A percentile compares a stretch with the other conserved stretches of the same genome.
Conservation (phyloP, 2,113 vertebrate genomes). For the Spea multiplicata region DNA sequence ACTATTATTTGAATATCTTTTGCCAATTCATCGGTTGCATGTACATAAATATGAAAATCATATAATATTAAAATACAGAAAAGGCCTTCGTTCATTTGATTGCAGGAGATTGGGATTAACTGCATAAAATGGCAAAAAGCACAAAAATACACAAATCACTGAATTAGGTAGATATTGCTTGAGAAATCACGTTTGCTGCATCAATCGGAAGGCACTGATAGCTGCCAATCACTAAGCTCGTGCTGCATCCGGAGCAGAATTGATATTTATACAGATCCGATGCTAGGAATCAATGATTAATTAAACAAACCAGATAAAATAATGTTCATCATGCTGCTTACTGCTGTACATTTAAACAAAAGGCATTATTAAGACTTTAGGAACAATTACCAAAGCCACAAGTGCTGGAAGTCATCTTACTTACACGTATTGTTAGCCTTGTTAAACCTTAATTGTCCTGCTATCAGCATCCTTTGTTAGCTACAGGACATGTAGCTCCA, state of each 20-base stretch:
- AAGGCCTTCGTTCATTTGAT: not conserved
- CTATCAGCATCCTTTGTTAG: conserved; percentile 63
- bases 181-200: conserved; percentile 8
- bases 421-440: conserved; percentile 39
- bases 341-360: not conserved
- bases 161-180: not conserved
- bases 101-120: not conserved
- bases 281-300: no score
- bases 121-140: not conserved
- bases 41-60: no score
- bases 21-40: no score
- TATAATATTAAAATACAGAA: not conserved
- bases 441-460: conserved; percentile 52
- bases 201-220: not conserved
- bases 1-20: no score
- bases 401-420: conserved; percentile 51
- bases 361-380: not conserved
- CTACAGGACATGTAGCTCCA: conserved; percentile 40
- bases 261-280: not conserved
- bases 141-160: not conserved
- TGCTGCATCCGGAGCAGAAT: not conserved
- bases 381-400: conserved; percentile 13
- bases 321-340: not conserved
- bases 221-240: conserved; percentile 5
- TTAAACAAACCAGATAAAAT: not conserved